Percentiles rank a stretch among this genome's conserved stretches.
phyloP scores from a whole-genome alignment of 2,888 invertebrate genomes.

The Macrosiphum euphorbiae region DNA sequence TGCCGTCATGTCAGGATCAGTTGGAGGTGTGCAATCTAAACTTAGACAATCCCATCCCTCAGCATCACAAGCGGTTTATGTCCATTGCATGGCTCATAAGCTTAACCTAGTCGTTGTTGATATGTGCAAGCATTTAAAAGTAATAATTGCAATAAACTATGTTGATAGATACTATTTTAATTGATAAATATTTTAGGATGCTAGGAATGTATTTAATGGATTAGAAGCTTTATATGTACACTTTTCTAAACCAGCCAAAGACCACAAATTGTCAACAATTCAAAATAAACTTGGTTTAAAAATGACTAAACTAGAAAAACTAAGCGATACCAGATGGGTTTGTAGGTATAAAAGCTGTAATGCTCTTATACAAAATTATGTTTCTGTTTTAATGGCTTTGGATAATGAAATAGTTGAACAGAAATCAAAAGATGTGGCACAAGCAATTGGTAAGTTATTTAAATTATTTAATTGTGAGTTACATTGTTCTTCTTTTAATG shows the following conservation, averaged over 20 bases:
- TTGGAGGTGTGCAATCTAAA: neutral
- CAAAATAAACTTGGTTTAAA: neutral
- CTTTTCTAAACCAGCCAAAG: neutral
- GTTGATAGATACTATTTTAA: neutral
- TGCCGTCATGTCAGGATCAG: no score
- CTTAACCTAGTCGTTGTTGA: neutral
- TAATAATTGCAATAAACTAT: neutral
- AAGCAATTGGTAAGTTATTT: no score
- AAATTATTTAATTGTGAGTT: no score
- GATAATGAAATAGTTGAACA: no score
- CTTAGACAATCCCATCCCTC: neutral
- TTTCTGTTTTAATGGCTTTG: neutral
- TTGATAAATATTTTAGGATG: neutral
- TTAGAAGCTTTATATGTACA: neutral
- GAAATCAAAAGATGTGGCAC: no score
- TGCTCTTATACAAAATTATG: neutral
- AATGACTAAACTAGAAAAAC: neutral
- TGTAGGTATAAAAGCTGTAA: neutral
- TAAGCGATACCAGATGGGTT: neutral
- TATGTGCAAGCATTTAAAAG: constrained; percentile 12
- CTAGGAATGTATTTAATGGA: neutral
- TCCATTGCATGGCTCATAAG: neutral
- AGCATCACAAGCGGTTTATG: neutral
- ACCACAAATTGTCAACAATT: neutral
- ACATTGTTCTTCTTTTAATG: no score